Percentiles rank a stretch among this genome's conserved stretches.
phyloP scores from a whole-genome alignment of 2,888 invertebrate species.

The Lobophora halterata region DNA sequence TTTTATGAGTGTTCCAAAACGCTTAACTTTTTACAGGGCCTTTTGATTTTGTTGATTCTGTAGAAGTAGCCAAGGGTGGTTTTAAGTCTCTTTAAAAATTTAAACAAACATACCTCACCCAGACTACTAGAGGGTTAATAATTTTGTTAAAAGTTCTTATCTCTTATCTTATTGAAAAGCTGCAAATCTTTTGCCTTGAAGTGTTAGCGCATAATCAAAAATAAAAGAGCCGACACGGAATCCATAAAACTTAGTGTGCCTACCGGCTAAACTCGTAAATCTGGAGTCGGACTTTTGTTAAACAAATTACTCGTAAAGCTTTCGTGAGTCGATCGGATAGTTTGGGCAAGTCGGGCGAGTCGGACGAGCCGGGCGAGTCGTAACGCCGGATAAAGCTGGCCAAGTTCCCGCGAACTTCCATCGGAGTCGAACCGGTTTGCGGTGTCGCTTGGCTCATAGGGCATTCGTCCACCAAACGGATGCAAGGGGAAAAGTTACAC shows the following conservation, averaged over 20 bases:
- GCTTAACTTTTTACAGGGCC: too few relatives aligned
- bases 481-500: too few relatives aligned
- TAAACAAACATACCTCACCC: too few relatives aligned
- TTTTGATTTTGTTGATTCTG: too few relatives aligned
- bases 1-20: too few relatives aligned
- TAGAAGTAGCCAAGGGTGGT: too few relatives aligned
- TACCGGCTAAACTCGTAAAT: constrained; percentile 38
- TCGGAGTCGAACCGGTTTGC: constrained; percentile 44
- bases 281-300: constrained; percentile 52
- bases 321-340: constrained; percentile 61
- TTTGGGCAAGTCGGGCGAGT: constrained; percentile 39
- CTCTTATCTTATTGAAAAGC: too few relatives aligned
- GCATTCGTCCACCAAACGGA: constrained; percentile 1
- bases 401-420: constrained; percentile 43
- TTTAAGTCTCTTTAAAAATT: too few relatives aligned
- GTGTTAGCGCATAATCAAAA: too few relatives aligned
- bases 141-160: too few relatives aligned
- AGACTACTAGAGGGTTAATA: too few relatives aligned
- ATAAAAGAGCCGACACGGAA: constrained; percentile 7
- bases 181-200: too few relatives aligned
- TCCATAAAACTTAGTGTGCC: constrained; percentile 18
- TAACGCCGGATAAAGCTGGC: constrained; percentile 48
- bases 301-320: constrained; percentile 67
- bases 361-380: constrained; percentile 33
- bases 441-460: constrained; percentile 33